These are phyloP conservation scores for Polietes domitor DNA, from an alignment of 2,888 invertebrate genomes.

Conservation along the genomic window DNA sequence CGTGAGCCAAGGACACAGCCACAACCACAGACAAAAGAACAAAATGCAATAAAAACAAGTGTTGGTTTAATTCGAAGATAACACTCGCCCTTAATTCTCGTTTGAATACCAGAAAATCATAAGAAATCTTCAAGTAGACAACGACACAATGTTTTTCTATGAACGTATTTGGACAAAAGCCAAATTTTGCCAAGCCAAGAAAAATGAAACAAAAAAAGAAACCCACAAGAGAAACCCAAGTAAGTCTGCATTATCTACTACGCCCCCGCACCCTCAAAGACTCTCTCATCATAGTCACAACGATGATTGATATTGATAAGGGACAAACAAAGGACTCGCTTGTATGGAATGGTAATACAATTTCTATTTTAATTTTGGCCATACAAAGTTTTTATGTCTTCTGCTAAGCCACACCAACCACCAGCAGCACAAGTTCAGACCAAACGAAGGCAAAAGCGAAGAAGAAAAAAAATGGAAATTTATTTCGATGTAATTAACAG, in stretches of 20 bases:
- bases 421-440: too few species aligned
- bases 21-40: not conserved
- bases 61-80: constrained; percentile 19
- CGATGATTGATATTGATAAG: not conserved
- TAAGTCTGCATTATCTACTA: not conserved
- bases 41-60: constrained; percentile 5
- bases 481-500: constrained; percentile 35
- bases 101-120: constrained; percentile 51
- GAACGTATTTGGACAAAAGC: not conserved
- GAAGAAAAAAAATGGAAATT: not conserved
- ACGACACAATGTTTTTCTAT: too few species aligned
- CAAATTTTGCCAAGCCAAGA: not conserved
- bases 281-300: not conserved
- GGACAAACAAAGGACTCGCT: not conserved
- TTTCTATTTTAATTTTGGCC: not conserved
- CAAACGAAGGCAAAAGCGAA: too few species aligned
- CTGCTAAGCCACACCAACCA: too few species aligned
- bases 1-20: not conserved
- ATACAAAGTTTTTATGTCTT: not conserved
- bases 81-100: constrained; percentile 40
- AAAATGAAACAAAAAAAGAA: not conserved
- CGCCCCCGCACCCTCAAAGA: not conserved
- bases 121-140: constrained; percentile 10
- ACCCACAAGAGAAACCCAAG: not conserved
- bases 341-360: not conserved